phyloP scores from a whole-genome alignment of 2,113 vertebrate genomes.

The Myanophis thanlyinensis region DNA sequence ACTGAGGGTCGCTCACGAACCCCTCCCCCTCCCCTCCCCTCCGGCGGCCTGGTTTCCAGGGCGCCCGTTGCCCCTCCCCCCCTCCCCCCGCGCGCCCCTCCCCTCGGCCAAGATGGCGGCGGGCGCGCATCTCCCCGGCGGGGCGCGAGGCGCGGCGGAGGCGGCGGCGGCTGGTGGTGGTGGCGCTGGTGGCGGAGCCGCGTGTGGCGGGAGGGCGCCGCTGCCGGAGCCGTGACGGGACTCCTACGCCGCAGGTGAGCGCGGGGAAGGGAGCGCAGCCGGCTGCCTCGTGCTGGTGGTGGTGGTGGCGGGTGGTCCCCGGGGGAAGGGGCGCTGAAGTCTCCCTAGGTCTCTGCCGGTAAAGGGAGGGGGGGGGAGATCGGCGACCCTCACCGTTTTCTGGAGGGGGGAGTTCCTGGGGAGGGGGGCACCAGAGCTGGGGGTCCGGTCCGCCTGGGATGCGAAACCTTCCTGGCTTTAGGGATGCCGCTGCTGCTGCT shows the following conservation, averaged over 20 bases:
- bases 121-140: background rate
- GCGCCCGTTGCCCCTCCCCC: background rate
- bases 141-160: background rate
- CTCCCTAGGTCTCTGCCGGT: background rate
- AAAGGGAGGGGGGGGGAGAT: background rate
- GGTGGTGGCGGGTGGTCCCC: background rate
- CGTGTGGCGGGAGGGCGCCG: background rate
- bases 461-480: background rate
- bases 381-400: background rate
- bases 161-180: background rate
- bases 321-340: background rate
- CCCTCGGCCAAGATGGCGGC: background rate
- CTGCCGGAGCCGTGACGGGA: background rate
- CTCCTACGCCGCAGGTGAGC: background rate
- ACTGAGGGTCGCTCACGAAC: background rate
- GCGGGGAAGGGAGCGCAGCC: background rate
- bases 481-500: background rate
- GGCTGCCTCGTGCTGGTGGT: background rate
- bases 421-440: background rate
- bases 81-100: background rate
- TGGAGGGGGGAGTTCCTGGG: background rate
- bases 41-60: background rate
- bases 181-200: background rate
- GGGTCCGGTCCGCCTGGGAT: background rate
- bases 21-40: background rate